A percentile compares a stretch with the other conserved stretches of the same genome.
Evolutionary conservation across 1,140 invertebrate species (phyloP).

Genomic region (Lordiphosa clarofinis): DNA sequence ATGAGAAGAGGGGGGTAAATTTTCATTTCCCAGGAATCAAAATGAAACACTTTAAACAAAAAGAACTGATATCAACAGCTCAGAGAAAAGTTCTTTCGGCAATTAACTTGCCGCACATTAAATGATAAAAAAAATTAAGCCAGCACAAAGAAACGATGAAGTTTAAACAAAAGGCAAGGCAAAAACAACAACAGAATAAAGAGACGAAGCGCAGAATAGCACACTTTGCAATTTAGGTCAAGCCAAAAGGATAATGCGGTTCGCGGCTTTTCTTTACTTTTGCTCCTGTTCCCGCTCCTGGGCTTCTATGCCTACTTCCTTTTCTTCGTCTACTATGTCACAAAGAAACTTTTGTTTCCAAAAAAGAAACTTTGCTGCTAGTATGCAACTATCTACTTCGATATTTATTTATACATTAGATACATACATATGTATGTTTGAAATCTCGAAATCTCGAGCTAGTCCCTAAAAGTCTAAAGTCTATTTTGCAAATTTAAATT

Average conservation of each 20-base stretch:
- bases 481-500: no score
- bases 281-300: no score
- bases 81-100: constrained; percentile 46
- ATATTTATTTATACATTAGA: no score
- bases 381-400: no score
- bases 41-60: constrained; percentile 35
- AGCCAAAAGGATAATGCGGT: constrained; percentile 61
- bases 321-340: constrained; percentile 11
- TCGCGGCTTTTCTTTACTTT: constrained; percentile 35
- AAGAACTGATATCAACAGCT: constrained; percentile 34
- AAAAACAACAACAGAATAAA: constrained; percentile 15
- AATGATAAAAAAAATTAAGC: constrained; percentile 51
- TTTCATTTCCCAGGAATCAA: constrained; percentile 23
- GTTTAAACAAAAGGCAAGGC: constrained; percentile 46
- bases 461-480: no score
- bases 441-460: no score
- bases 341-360: constrained; percentile 45
- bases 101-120: constrained; percentile 66
- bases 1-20: constrained; percentile 27
- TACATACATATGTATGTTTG: no score
- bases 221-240: constrained; percentile 62
- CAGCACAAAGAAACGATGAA: constrained; percentile 33
- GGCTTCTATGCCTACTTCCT: neutral
- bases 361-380: no score
- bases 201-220: constrained; percentile 5